Evolutionary conservation across 2,113 vertebrate genomes (phyloP).

Genomic region (Pachyramphus minor): DNA sequence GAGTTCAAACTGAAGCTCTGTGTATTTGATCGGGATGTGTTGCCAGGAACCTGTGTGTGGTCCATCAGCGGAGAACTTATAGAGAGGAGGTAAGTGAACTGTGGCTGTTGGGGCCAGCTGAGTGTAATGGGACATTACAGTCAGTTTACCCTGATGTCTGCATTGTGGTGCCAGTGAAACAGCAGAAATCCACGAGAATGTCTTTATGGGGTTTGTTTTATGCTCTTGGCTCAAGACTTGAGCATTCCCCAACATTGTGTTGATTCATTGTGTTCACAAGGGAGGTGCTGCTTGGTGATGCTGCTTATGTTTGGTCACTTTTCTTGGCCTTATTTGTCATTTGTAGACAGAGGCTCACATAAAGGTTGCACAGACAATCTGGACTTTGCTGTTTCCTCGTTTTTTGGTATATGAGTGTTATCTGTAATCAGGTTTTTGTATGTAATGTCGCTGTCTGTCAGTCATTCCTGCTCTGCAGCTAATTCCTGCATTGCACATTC

Average conservation of each 20-base stretch:
- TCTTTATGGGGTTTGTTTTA: neutral
- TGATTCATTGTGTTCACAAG: neutral
- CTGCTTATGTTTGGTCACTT: rapidly evolving
- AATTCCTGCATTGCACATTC: too few relatives aligned
- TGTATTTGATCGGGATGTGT: constrained; percentile 93
- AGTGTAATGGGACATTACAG: neutral
- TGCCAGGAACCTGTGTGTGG: constrained; percentile 94
- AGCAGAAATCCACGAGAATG: neutral
- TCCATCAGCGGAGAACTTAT: constrained; percentile 95
- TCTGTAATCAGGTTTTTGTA: neutral
- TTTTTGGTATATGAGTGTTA: neutral
- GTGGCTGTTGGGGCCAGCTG: neutral
- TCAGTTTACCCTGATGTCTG: neutral
- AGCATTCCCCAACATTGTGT: neutral
- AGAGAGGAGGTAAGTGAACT: constrained; percentile 80
- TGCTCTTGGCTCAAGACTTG: neutral
- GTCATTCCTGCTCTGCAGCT: neutral
- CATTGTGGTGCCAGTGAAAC: neutral
- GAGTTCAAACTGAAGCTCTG: constrained; percentile 88
- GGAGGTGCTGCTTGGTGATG: neutral
- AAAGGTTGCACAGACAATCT: neutral
- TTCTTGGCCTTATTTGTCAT: neutral
- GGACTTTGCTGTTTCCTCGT: neutral
- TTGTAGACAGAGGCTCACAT: neutral
- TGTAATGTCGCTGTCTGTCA: rapidly evolving